Evolutionary conservation across 2,888 invertebrate species (phyloP).

Genomic region (Crematogaster levior): DNA sequence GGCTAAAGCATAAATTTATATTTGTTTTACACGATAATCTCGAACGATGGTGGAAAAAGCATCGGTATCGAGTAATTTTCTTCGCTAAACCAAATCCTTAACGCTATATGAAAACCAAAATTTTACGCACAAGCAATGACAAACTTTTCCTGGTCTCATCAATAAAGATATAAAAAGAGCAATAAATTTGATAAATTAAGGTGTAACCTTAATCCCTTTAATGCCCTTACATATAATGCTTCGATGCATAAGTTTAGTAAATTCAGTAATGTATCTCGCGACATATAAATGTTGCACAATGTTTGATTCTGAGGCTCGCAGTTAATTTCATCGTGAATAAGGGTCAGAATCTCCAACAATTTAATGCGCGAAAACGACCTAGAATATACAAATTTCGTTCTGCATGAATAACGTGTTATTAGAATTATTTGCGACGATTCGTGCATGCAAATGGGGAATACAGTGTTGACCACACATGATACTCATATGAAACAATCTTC

Average conservation of each 20-base stretch:
- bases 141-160: neutral
- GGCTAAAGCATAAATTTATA: slow-evolving; percentile 37
- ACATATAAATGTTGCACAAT: neutral
- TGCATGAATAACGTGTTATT: slow-evolving; percentile 6
- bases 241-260: neutral
- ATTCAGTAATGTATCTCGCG: neutral
- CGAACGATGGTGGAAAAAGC: neutral
- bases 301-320: slow-evolving; percentile 23
- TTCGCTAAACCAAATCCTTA: slow-evolving; percentile 9
- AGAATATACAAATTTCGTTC: neutral
- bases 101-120: too few species aligned
- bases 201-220: neutral
- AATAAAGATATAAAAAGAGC: neutral
- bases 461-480: neutral
- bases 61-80: neutral
- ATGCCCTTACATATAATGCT: slow-evolving; percentile 24
- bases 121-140: neutral
- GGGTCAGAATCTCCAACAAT: neutral
- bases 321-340: neutral
- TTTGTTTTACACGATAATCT: neutral
- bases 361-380: neutral
- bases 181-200: slow-evolving; percentile 18
- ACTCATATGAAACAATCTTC: slow-evolving; percentile 36
- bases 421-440: slow-evolving; percentile 24
- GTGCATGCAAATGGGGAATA: neutral